Base-by-base conservation (phyloP, 2,113 vertebrate genomes). In the Phrynocephalus versicolor region DNA sequence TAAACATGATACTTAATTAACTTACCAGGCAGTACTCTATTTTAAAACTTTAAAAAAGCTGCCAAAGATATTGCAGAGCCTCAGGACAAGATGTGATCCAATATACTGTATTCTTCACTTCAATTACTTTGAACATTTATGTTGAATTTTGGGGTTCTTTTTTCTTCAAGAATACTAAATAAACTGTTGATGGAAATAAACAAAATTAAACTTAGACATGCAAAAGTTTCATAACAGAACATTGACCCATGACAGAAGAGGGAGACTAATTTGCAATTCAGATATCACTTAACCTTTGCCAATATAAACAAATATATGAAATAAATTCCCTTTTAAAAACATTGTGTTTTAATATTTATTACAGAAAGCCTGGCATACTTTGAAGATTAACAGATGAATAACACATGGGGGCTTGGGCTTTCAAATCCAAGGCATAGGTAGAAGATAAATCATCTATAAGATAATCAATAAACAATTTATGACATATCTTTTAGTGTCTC, bases 11-110 rank as follows among this genome's bases (percentile, higher is more conserved):
- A 9, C 57, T 62, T 80, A 41, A n/a, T 65, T 45, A 86, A 89
- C 94, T 93, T 92, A 95, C 94, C 91, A 0, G 39, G 91, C 69
- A 0, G 0, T 35, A 86, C 5, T 1, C 0, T 87, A 72, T 19
- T 55, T 18, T 0, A 21, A 83, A 79, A 88, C 70, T 3, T 27
- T 57, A 71, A 37, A 81, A 30, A 0, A 0, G 74, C 37, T 60
- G 6, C 70, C 85, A 76, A 85, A 62, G 85, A 14, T 27, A n/a
- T 8, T n/a, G 75, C 78, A 51, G 5, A 51, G 12, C 55, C 41
- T 74, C 82, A 85, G 79, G 41, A 57, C 15, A 79, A 70, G 3
- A 73, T 85, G 27, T 1, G 77, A 87, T n/a, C 9, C 80, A 91
- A 85, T 0, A 16, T n/a, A n/a, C n/a, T n/a, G n/a, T n/a, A 10